A percentile compares a stretch with the other conserved stretches of the same genome.
Evolutionary conservation across 2,888 invertebrate species (phyloP).

Genomic region (Entomobrya proxima): DNA sequence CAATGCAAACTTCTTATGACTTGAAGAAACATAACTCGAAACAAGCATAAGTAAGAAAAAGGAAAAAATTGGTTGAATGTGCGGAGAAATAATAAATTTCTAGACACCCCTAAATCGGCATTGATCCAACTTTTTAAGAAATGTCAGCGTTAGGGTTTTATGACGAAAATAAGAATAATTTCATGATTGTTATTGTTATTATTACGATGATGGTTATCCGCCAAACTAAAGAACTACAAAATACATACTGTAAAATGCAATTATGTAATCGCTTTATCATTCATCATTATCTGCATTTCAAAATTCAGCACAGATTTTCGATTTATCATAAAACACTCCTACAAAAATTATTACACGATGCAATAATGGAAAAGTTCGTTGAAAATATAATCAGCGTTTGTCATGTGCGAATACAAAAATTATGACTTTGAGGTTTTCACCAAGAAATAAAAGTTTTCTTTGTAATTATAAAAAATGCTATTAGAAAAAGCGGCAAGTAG

Average conservation of each 20-base stretch:
- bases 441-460: neutral
- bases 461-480: neutral
- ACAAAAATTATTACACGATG: conserved; percentile 7
- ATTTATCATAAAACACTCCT: conserved; percentile 5
- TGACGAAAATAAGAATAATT: too few species aligned
- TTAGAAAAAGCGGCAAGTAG: neutral
- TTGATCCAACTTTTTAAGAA: neutral
- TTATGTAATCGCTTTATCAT: neutral
- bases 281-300: neutral
- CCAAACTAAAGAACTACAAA: neutral
- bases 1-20: conserved; percentile 16
- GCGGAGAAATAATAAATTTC: neutral
- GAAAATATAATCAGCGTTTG: conserved; percentile 44
- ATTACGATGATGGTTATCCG: too few species aligned
- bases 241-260: neutral
- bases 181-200: neutral
- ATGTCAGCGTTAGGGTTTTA: neutral
- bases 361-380: neutral
- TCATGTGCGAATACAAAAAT: conserved; percentile 26
- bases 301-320: conserved; percentile 14
- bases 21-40: conserved; percentile 31
- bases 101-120: neutral
- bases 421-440: conserved; percentile 11
- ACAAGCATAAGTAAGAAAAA: neutral
- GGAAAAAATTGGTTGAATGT: neutral